A percentile compares a stretch with the other conserved stretches of the same genome.
Conservation (phyloP, 2,113 vertebrate species). For the Orthonyx spaldingii region DNA sequence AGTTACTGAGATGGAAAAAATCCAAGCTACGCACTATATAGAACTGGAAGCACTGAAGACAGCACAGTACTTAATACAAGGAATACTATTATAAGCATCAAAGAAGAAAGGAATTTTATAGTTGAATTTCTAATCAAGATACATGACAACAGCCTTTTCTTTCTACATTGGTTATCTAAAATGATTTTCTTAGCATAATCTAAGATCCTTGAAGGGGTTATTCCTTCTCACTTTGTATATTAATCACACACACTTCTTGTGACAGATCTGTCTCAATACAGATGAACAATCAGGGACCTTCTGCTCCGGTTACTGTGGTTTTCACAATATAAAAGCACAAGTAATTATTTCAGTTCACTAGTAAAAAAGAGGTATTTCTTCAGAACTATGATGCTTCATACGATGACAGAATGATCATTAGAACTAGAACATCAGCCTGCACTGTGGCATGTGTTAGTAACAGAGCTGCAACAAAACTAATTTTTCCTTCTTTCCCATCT, state of each 20-base stretch:
- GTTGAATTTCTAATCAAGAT: neutral
- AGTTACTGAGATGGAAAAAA: neutral
- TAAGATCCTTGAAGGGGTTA: neutral
- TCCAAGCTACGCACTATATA: neutral
- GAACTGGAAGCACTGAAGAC: neutral
- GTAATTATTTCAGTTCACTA: neutral
- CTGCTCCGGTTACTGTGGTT: neutral
- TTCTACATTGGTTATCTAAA: neutral
- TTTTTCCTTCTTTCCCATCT: neutral
- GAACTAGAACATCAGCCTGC: neutral
- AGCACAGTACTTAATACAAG: neutral
- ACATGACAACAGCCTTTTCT: neutral
- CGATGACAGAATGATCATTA: neutral
- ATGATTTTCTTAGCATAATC: neutral
- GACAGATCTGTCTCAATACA: neutral
- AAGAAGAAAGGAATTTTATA: neutral
- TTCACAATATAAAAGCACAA: neutral
- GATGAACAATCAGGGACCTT: constrained; percentile 7
- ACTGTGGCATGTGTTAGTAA: neutral
- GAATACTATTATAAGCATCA: neutral
- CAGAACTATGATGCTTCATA: neutral
- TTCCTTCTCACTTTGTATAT: constrained; percentile 4
- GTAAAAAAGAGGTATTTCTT: neutral
- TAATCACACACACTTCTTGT: constrained; percentile 8
- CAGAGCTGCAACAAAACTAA: neutral